phyloP scores from a whole-genome alignment of 2,797 vertebrate species.

The Uromys caudimaculatus region DNA sequence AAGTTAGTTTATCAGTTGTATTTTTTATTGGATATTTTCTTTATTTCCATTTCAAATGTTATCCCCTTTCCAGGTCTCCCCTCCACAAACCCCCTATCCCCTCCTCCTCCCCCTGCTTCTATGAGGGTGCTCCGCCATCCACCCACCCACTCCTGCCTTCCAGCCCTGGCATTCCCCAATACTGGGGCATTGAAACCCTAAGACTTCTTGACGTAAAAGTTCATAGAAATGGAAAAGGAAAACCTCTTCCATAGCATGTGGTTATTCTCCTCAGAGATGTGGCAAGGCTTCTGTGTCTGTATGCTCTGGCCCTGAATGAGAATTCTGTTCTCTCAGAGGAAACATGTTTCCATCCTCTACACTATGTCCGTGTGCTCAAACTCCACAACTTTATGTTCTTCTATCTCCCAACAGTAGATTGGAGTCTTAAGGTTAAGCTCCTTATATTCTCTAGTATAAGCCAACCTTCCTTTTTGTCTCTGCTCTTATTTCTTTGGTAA shows the following conservation, averaged over 20 bases:
- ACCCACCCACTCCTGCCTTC: too few relatives aligned
- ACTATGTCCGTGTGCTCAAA: neutral
- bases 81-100: too few relatives aligned
- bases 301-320: neutral
- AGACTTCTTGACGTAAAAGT: neutral
- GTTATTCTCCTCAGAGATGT: neutral
- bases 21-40: neutral
- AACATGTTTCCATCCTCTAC: neutral
- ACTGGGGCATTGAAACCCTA: neutral
- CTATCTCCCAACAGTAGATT: neutral
- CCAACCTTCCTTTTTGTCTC: neutral
- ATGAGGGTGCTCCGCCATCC: too few relatives aligned
- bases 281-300: neutral
- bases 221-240: neutral
- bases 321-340: neutral
- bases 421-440: neutral
- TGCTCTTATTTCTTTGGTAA: neutral
- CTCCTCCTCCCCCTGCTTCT: too few relatives aligned
- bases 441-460: neutral
- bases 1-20: neutral
- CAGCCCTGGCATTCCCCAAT: too few relatives aligned
- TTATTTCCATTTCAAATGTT: too few relatives aligned
- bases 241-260: neutral
- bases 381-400: neutral
- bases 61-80: too few relatives aligned